Evolutionary conservation across 2,888 invertebrate genomes (phyloP), one percentile per base, ranked within the genome.

Genomic region (Eupithecia insigniata): DNA sequence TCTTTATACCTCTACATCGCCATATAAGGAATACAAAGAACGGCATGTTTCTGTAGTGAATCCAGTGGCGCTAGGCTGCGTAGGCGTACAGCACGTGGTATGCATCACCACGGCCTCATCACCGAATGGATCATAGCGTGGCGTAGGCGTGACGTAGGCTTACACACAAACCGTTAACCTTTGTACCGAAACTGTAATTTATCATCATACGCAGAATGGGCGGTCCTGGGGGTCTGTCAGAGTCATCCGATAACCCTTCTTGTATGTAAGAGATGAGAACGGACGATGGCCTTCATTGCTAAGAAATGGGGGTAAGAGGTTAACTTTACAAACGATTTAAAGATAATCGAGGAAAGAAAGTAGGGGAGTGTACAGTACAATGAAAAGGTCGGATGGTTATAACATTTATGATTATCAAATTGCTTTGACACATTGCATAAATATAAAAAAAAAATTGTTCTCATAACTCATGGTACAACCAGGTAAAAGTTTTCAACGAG

Each of bases 81-180:
- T 89, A 85, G 90, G 89, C 83, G 85, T 75, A 76, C 67, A 80
- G 85, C 84, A 84, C 90, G 90, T 89, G 90, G 83, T 79, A 67
- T 79, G 90, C 87, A 91, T 91, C 84, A 78, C 78, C 81, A 88
- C 83, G 81, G 82, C 85, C 84, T 87, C 86, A 88, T 83, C 84
- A 82, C 67, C 69, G 76, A 82, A 84, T 80, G 82, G 79, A 82
- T 81, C 83, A 81, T 82, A 80, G 79, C 79, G 81, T 67, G 82
- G 83, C 85, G 90, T 87, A 86, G 87, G 87, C 81, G 89, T 91
- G 91, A 92, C 91, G 91, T 89, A 86, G 82, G 82, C 77, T 66
- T 69, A 69, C 70, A 75, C 75, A 82, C 80, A 79, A 86, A 84
- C 80, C 86, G 79, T 87, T 88, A 83, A 88, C 86, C 89, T 88